Evolutionary conservation across 2,888 invertebrate genomes (phyloP), one percentile per base, ranked within the genome.

Genomic region (Zhuqinia jingwanae): DNA sequence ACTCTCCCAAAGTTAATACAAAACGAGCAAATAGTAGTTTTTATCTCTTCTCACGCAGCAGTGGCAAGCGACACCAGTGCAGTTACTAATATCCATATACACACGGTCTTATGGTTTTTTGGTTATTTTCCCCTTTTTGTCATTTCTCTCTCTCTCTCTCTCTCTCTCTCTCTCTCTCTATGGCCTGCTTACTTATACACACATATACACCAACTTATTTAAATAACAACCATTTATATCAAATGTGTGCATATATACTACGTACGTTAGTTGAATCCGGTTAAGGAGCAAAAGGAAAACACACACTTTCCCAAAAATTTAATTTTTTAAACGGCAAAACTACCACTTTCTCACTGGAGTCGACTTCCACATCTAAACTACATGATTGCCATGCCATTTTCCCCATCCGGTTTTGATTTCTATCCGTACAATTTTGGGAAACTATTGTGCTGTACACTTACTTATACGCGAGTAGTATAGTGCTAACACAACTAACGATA

Each of bases 351-450:
- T 8, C 20, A 45, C 42, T 73, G n/a, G 8, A 36, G 36, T 36
- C 73, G 27, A 73, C 50, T 50, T 50, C 22, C 22, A n/a, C 25
- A 30, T 53, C 20, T 42, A 42, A 58, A 58, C 27, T 36, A 76
- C 60, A 22, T 83, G 70, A 84, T 87, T 87, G 80, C 77, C 50
- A 79, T 68, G 81, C 70, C 30, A 50, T 68, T 82, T 80, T 73
- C 77, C 63, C 60, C 82, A 82, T 82, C 82, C 77, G 87, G 86
- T 22, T 84, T 77, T 53, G 68, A 77, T 76, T 84, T 65, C 68
- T 42, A 82, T 68, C 60, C 75, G 17, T 11, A 68, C 68, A 68
- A 36, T 36, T 36, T 36, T 36, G 36, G 3, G 36, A 68, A 68
- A 45, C 45, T 45, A 10, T 45, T n/a, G n/a, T n/a, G n/a, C n/a